phyloP scores from a whole-genome alignment of 1,140 invertebrate genomes.

The Lepidurus arcticus region DNA sequence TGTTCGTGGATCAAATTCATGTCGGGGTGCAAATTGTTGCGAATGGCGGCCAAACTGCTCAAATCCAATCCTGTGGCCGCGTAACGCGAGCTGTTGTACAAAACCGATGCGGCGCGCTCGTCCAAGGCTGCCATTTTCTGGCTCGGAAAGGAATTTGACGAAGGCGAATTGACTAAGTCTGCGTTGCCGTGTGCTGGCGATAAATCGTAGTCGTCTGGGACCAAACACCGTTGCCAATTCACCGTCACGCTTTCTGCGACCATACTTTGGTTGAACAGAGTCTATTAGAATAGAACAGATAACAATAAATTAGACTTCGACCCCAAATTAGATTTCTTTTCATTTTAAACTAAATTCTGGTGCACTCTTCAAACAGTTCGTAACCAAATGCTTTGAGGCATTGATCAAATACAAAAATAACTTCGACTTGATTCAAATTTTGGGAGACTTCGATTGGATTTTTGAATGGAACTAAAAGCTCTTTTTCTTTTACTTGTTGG shows the following conservation, averaged over 20 bases:
- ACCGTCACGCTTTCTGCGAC: conserved; percentile 9
- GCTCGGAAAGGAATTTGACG: background rate
- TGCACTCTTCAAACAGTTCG: too few species aligned
- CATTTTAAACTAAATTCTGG: too few species aligned
- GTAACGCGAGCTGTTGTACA: background rate
- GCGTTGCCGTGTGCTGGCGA: background rate
- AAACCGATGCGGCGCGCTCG: background rate
- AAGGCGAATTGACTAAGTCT: background rate
- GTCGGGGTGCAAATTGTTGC: background rate
- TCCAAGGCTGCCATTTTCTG: background rate
- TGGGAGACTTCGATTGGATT: too few species aligned
- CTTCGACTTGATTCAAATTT: too few species aligned
- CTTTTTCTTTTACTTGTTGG: too few species aligned
- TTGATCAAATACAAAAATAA: too few species aligned
- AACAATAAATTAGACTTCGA: background rate
- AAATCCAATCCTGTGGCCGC: background rate
- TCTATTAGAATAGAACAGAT: background rate
- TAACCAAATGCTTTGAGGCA: too few species aligned
- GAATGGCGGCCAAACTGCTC: background rate
- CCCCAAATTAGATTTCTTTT: too few species aligned
- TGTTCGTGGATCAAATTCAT: background rate
- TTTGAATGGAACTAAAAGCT: too few species aligned
- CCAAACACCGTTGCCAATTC: conserved; percentile 2
- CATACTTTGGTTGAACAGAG: background rate
- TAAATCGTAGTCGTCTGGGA: conserved; percentile 1